These are phyloP conservation scores for Platichthys flesus DNA, from an alignment of 2,113 vertebrate species.

Conservation along the genomic window DNA sequence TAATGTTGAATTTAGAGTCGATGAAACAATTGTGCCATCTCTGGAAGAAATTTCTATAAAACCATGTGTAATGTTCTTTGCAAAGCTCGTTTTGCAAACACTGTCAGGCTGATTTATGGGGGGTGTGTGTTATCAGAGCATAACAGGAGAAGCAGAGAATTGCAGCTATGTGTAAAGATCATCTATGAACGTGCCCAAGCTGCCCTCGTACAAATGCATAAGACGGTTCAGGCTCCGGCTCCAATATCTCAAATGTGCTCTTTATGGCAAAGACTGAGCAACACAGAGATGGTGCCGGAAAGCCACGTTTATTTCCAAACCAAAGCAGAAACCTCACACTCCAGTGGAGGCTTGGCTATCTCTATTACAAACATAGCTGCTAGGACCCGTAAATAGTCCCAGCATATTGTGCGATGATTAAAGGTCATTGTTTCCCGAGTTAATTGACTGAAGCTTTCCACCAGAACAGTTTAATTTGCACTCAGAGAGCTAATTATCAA, in stretches of 20 bases:
- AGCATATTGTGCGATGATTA: constrained; percentile 39
- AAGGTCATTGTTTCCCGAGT: constrained; percentile 43
- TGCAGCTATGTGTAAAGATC: constrained; percentile 17
- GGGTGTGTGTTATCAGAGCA: constrained; percentile 23
- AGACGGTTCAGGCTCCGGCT: background rate
- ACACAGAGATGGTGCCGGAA: background rate
- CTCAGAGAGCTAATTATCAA: constrained; percentile 52
- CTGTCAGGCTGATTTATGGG: constrained; percentile 28
- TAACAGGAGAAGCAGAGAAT: constrained; percentile 14
- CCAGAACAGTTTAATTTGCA: constrained; percentile 43
- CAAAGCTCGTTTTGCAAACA: constrained; percentile 17
- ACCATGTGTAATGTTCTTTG: background rate
- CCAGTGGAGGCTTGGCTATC: background rate
- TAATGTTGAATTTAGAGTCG: constrained; percentile 18
- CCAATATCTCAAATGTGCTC: background rate
- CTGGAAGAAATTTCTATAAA: background rate
- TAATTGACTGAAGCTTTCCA: constrained; percentile 54
- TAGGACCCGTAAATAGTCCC: constrained; percentile 23
- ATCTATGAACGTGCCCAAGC: background rate
- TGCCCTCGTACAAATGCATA: background rate
- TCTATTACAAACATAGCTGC: constrained; percentile 22
- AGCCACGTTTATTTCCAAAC: background rate
- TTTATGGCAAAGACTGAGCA: background rate
- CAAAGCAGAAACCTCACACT: background rate
- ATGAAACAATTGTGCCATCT: constrained; percentile 15